These are phyloP conservation scores for Ranitomeya variabilis DNA, from an alignment of 2,113 vertebrate genomes.

Conservation along the genomic window DNA sequence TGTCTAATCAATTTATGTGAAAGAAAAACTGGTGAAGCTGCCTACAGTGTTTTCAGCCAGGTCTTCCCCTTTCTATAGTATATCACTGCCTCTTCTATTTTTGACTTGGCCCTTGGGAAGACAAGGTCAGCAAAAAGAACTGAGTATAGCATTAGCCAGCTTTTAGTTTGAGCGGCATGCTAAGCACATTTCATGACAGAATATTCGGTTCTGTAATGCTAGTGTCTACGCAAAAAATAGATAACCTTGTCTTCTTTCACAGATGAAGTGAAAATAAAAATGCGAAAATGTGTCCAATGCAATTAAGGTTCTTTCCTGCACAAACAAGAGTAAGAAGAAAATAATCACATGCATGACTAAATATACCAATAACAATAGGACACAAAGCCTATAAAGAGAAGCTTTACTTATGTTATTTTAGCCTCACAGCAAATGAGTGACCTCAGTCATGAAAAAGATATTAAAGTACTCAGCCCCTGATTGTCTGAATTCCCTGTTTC, in stretches of 20 bases:
- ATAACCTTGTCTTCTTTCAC: neutral
- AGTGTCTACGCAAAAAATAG: neutral
- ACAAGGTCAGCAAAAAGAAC: conserved; percentile 12
- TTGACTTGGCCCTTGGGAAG: conserved; percentile 42
- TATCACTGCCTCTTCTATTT: conserved; percentile 44
- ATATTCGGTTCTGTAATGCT: neutral
- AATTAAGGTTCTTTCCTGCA: neutral
- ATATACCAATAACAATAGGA: neutral
- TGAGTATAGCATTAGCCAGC: conserved; percentile 23
- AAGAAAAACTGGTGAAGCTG: conserved; percentile 14
- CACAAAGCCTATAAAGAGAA: conserved; percentile 2
- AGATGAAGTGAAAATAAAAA: neutral
- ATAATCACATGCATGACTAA: conserved; percentile 4
- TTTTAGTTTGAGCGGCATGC: neutral
- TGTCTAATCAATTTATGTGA: conserved; percentile 45
- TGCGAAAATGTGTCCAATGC: neutral
- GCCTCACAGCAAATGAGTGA: conserved; percentile 25
- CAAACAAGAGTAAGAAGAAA: neutral
- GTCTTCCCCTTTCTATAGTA: conserved; percentile 30
- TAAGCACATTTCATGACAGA: conserved; percentile 5
- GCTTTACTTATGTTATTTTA: conserved; percentile 31
- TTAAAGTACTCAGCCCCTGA: conserved; percentile 12
- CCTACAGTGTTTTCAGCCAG: conserved; percentile 20
- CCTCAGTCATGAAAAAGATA: conserved; percentile 19
- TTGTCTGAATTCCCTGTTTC: conserved; percentile 36